Evolutionary conservation across 2,888 invertebrate species (phyloP).

Genomic region (Serripes groenlandicus): DNA sequence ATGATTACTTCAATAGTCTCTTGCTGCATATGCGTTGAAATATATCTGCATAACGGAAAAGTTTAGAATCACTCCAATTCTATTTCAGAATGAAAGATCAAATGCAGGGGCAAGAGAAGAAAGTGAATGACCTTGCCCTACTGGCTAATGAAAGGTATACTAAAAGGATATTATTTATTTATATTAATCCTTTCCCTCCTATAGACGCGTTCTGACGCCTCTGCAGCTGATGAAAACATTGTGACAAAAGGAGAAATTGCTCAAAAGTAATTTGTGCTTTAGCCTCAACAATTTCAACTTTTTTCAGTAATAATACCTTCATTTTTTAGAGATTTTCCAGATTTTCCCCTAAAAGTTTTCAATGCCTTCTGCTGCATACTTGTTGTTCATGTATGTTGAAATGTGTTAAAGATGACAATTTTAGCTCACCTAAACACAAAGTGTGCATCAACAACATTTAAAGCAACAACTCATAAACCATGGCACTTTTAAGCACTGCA

Average conservation of each 20-base stretch:
- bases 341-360: too few species aligned
- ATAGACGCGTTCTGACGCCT: background rate
- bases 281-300: background rate
- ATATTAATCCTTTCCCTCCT: background rate
- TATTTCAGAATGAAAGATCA: constrained; percentile 49
- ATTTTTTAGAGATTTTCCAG: too few species aligned
- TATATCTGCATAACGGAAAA: too few species aligned
- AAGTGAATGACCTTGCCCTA: constrained; percentile 52
- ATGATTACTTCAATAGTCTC: background rate
- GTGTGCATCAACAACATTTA: too few species aligned
- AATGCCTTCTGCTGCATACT: too few species aligned
- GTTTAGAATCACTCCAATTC: too few species aligned
- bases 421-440: too few species aligned
- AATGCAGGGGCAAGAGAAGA: constrained; percentile 43
- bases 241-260: background rate
- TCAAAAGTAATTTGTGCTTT: background rate
- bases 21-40: background rate
- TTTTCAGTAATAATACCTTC: too few species aligned
- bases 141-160: constrained; percentile 38
- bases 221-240: background rate
- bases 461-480: too few species aligned
- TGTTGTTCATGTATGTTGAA: too few species aligned
- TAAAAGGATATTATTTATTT: background rate
- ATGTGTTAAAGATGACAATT: too few species aligned
- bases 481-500: too few species aligned